Conservation (phyloP, 1,140 invertebrate genomes). For the Zaprionus kolodkinae region DNA sequence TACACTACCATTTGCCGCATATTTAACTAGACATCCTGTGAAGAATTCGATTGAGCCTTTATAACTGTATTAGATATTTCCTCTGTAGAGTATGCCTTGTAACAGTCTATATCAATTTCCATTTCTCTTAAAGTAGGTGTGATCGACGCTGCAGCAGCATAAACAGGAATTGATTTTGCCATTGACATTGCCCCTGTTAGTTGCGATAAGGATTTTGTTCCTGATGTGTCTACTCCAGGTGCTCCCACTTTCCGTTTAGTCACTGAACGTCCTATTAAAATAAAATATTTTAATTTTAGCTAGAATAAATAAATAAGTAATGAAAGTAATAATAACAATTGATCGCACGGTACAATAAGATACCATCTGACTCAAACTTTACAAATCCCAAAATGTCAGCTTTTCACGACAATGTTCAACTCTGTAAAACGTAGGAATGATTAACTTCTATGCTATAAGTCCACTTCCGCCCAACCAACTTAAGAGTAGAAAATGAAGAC, state of each 20-base stretch:
- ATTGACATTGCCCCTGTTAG: conserved; percentile 35
- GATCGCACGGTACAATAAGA: too few relatives aligned
- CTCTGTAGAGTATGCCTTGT: conserved; percentile 13
- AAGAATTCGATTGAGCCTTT: conserved; percentile 8
- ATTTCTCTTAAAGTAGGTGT: conserved; percentile 38
- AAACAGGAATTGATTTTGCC: conserved; percentile 31
- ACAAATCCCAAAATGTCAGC: too few relatives aligned
- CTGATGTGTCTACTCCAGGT: not conserved
- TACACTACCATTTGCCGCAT: conserved; percentile 35
- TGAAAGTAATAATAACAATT: too few relatives aligned
- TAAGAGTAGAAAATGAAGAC: too few relatives aligned
- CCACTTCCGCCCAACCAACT: too few relatives aligned
- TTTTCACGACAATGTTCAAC: too few relatives aligned
- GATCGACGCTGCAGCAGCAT: conserved; percentile 28
- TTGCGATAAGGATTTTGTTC: conserved; percentile 47
- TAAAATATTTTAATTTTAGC: not conserved
- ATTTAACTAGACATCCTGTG: conserved; percentile 57
- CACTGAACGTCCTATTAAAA: not conserved
- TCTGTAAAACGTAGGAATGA: too few relatives aligned
- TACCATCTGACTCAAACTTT: too few relatives aligned
- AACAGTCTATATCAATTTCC: conserved; percentile 31
- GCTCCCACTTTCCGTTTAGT: not conserved
- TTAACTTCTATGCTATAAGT: too few relatives aligned
- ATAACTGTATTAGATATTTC: conserved; percentile 21
- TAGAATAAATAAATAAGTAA: too few relatives aligned